A percentile compares a stretch with the other conserved stretches of the same genome.
These are phyloP conservation scores for Aphyosemion australe DNA, from an alignment of 2,113 vertebrate genomes.

Conservation along the genomic window DNA sequence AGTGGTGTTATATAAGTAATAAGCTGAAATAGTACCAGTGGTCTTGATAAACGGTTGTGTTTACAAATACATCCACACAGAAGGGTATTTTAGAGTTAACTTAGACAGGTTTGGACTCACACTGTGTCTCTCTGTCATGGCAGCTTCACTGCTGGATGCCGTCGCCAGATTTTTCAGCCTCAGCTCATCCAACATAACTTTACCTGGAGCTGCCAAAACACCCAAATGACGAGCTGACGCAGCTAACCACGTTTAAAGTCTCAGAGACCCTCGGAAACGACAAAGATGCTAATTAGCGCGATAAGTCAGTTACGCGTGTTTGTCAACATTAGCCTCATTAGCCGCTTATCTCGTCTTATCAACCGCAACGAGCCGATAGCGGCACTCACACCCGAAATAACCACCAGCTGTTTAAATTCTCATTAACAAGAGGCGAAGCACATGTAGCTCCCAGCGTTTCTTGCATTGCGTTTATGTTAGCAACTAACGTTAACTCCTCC, in stretches of 20 bases:
- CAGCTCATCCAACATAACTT: conserved; percentile 28
- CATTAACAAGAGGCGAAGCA: background rate
- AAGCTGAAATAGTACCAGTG: background rate
- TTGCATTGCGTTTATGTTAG: conserved; percentile 12
- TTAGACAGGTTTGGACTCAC: conserved; percentile 34
- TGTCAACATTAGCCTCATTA: conserved; percentile 60
- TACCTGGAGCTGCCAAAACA: background rate
- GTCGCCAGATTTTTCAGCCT: conserved; percentile 22
- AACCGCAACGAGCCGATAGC: background rate
- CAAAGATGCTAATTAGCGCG: background rate
- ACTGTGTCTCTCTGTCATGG: conserved; percentile 26
- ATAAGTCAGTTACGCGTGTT: conserved; percentile 28
- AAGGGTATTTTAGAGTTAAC: background rate
- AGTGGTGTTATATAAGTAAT: background rate
- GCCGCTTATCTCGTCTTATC: conserved; percentile 29
- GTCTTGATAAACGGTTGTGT: background rate
- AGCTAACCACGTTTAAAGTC: background rate
- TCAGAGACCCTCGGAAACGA: background rate
- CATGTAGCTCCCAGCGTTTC: background rate
- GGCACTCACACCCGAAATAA: background rate
- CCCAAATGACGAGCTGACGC: background rate
- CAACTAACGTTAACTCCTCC: conserved; percentile 49
- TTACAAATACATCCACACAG: background rate
- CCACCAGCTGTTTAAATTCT: background rate
- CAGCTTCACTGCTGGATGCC: conserved; percentile 32